These are phyloP conservation scores for Fabriciana adippe DNA, from an alignment of 2,888 invertebrate genomes.

Conservation along the genomic window DNA sequence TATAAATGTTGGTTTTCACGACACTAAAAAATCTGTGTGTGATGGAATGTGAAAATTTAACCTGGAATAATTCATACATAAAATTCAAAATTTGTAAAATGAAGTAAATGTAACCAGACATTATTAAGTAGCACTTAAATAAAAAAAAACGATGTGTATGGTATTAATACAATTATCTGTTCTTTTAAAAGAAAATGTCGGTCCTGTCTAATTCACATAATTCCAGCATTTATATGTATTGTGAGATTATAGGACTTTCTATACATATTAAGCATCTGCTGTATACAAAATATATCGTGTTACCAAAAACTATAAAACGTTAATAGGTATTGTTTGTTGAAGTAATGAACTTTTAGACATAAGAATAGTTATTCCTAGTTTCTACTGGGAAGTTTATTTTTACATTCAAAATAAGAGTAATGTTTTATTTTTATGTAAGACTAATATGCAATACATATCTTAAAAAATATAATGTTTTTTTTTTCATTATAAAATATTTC, in stretches of 20 bases:
- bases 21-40: too few species aligned
- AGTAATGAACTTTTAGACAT: slow-evolving; percentile 68
- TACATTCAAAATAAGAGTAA: slow-evolving; percentile 73
- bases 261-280: slow-evolving; percentile 41
- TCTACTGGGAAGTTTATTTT: slow-evolving; percentile 77
- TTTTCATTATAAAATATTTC: slow-evolving; percentile 35
- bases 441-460: slow-evolving; percentile 80
- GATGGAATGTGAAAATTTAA: too few species aligned
- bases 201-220: background rate
- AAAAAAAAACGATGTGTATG: too few species aligned
- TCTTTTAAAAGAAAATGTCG: background rate
- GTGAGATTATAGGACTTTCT: slow-evolving; percentile 8
- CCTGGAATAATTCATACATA: too few species aligned
- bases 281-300: slow-evolving; percentile 61
- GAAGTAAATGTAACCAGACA: too few species aligned
- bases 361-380: slow-evolving; percentile 77
- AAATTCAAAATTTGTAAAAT: too few species aligned
- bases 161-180: too few species aligned
- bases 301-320: slow-evolving; percentile 66
- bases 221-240: background rate
- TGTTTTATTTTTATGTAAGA: slow-evolving; percentile 79
- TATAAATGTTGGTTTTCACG: too few species aligned
- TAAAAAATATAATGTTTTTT: slow-evolving; percentile 49
- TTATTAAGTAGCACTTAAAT: too few species aligned
- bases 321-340: slow-evolving; percentile 64